phyloP scores from a whole-genome alignment of 2,888 invertebrate species.

The Chrysina gloriosa region DNA sequence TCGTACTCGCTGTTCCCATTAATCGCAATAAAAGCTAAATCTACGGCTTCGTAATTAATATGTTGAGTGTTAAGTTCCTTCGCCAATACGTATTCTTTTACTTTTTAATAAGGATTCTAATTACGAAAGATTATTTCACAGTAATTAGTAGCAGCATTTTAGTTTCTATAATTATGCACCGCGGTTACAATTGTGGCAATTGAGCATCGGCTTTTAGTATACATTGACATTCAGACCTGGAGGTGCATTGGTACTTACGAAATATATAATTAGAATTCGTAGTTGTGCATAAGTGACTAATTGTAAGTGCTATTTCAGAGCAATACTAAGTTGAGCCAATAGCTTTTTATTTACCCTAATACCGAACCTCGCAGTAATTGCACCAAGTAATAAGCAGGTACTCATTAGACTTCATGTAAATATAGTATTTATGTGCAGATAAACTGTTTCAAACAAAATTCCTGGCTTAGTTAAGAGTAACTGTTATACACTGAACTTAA shows the following conservation, averaged over 20 bases:
- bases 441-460: no score
- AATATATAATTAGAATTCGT: slow-evolving; percentile 14
- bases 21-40: slow-evolving; percentile 6
- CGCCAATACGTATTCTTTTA: slow-evolving; percentile 9
- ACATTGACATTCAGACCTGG: not conserved
- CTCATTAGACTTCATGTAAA: no score
- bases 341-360: not conserved
- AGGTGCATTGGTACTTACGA: not conserved
- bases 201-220: slow-evolving; percentile 8
- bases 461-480: no score
- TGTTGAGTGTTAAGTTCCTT: slow-evolving; percentile 19
- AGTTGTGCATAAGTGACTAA: not conserved
- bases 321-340: not conserved
- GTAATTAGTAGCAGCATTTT: slow-evolving; percentile 13
- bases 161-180: slow-evolving; percentile 11
- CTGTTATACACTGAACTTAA: no score
- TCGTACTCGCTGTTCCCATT: not conserved
- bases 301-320: not conserved
- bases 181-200: slow-evolving; percentile 10
- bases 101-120: slow-evolving; percentile 18
- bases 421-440: no score
- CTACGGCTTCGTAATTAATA: slow-evolving; percentile 23
- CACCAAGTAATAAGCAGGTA: no score
- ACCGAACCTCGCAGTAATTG: no score
- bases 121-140: slow-evolving; percentile 24